Percentiles rank a stretch among this genome's conserved stretches.
phyloP scores from a whole-genome alignment of 2,888 invertebrate species.

The Toxonevra muliebris region DNA sequence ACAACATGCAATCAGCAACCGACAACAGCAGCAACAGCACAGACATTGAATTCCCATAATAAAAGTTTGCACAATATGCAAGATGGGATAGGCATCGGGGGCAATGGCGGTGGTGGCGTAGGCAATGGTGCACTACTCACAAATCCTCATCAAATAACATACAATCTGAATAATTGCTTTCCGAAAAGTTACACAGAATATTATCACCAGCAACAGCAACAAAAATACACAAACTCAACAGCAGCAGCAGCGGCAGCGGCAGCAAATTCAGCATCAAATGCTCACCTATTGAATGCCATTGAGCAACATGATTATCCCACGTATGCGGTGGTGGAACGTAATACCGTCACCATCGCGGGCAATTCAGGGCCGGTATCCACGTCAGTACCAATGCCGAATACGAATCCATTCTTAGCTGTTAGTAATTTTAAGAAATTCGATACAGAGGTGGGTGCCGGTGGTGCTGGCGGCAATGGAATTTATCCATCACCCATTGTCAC shows the following conservation, averaged over 20 bases:
- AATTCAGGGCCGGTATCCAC: conserved; percentile 31
- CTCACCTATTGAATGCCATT: conserved; percentile 54
- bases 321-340: conserved; percentile 56
- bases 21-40: conserved; percentile 19
- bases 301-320: conserved; percentile 56
- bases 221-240: conserved; percentile 41
- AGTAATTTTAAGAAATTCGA: conserved; percentile 61
- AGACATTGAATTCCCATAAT: conserved; percentile 40
- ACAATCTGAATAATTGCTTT: conserved; percentile 62
- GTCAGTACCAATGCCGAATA: conserved; percentile 43
- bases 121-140: conserved; percentile 22
- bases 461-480: conserved; percentile 21
- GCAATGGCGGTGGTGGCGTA: conserved; percentile 28
- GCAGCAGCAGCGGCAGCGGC: conserved; percentile 37
- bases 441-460: conserved; percentile 39
- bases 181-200: conserved; percentile 63
- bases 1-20: conserved; percentile 29
- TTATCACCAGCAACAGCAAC: conserved; percentile 59
- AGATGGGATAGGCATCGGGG: neutral
- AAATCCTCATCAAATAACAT: conserved; percentile 53
- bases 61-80: conserved; percentile 38
- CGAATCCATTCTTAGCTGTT: conserved; percentile 60
- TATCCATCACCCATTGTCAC: neutral
- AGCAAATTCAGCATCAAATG: conserved; percentile 42
- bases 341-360: conserved; percentile 3